Base-by-base conservation (phyloP, 1,140 invertebrate species). In the Heliconius hermathena region DNA sequence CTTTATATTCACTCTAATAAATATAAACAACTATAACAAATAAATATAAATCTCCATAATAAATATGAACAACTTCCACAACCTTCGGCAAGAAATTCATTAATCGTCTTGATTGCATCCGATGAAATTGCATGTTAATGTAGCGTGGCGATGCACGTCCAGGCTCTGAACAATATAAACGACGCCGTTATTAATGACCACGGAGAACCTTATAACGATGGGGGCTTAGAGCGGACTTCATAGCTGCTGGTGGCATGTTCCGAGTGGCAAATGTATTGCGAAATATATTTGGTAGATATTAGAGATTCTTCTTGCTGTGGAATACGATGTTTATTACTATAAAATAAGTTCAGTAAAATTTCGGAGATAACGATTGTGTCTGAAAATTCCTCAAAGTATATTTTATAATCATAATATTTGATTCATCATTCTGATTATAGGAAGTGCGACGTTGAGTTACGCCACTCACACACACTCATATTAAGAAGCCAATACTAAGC, bases 91-190 rank as follows among this genome's bases (percentile, higher is more conserved):
- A 66, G 60, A 73, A 54, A 46, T 77, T 77, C 74, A 81, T 81
- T 81, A 77, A 81, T 81, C 79, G 71, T 76, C 79, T 74, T 70
- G 79, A 81, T 73, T 80, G 79, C 79, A 81, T 81, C 79, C 66
- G 77, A 81, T 81, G 79, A 77, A 77, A 81, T 81, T 81, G 79
- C 79, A 81, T 72, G 72, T 74, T 81, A 77, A 81, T 76, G 75
- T 81, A 77, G 75, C 78, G 73, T 77, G 72, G 79, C 75, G 79
- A 46, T 81, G 66, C 79, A 76, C 77, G 72, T 29, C 52, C 77
- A 70, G 33, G 38, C 20, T 57, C 57, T 36, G 71, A 73, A 26
- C 79, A 74, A 74, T 74, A 77, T 76, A 76, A 76, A 80, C 70
- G 78, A 75, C 73, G 36, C 38, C 54, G 60, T 74, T 79, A 80